Evolutionary conservation across 2,113 vertebrate genomes (phyloP).

Genomic region (Cebidichthys violaceus): DNA sequence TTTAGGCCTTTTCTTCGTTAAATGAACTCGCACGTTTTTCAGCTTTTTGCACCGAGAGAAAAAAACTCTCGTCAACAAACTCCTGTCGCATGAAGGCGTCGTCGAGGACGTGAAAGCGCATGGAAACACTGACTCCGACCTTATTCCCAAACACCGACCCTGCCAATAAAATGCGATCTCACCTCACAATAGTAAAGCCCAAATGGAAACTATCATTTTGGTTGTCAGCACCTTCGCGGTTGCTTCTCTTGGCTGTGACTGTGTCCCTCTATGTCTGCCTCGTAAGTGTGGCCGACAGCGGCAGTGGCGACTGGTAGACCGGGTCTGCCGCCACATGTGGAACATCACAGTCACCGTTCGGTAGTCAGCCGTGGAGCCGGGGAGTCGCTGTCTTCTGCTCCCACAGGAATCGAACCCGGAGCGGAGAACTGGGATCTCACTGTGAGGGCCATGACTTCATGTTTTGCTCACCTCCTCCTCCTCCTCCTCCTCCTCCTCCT

Average conservation of each 20-base stretch:
- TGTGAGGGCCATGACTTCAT: conserved; percentile 73
- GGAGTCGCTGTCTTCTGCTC: conserved; percentile 75
- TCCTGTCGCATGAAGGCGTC: conserved; percentile 16
- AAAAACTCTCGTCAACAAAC: conserved; percentile 43
- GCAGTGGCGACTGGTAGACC: conserved; percentile 30
- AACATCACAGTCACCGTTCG: conserved; percentile 77
- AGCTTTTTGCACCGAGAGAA: too few species aligned
- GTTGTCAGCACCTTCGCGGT: conserved; percentile 65
- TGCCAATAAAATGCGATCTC: conserved; percentile 60
- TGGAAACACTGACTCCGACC: conserved; percentile 52
- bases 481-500: conserved; percentile 20
- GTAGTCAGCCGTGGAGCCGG: conserved; percentile 74
- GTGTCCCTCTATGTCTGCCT: conserved; percentile 39
- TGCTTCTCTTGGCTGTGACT: conserved; percentile 69
- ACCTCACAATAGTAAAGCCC: conserved; percentile 57
- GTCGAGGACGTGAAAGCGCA: conserved; percentile 30
- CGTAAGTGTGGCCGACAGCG: conserved; percentile 32
- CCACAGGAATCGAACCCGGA: conserved; percentile 61
- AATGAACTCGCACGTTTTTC: too few species aligned
- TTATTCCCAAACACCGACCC: not conserved
- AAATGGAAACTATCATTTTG: conserved; percentile 74
- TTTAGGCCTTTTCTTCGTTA: too few species aligned
- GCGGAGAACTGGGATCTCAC: conserved; percentile 62
- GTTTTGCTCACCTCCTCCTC: conserved; percentile 55
- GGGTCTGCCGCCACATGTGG: conserved; percentile 67